Percentiles rank a stretch among this genome's conserved stretches.
phyloP scores from a whole-genome alignment of 2,113 vertebrate species.

The Haemorhous mexicanus region DNA sequence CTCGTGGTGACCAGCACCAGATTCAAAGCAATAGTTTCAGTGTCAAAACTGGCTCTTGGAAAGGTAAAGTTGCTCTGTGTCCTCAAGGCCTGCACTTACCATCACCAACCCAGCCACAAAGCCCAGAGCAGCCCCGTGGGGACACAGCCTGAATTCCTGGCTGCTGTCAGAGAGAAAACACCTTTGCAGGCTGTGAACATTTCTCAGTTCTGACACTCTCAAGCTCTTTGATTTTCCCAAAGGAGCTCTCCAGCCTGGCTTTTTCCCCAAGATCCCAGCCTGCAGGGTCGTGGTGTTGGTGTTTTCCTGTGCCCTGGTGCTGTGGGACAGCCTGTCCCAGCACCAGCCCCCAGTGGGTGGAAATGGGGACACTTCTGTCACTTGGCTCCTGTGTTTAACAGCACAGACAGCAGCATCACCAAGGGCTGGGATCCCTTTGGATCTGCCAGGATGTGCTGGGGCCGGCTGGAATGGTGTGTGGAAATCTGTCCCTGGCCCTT shows the following conservation, averaged over 20 bases:
- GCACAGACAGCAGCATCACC: accelerated
- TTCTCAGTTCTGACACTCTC: background rate
- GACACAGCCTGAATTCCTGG: background rate
- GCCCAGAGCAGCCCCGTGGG: background rate
- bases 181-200: background rate
- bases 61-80: background rate
- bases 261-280: background rate
- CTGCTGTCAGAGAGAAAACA: accelerated
- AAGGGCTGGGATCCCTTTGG: background rate
- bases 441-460: background rate
- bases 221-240: background rate
- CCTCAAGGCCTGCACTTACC: background rate
- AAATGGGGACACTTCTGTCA: background rate
- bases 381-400: background rate
- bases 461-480: background rate
- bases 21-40: background rate
- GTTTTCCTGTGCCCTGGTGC: background rate
- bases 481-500: background rate
- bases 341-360: background rate
- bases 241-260: background rate
- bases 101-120: background rate
- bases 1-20: accelerated
- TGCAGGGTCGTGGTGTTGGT: background rate
- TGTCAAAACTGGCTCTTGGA: background rate
- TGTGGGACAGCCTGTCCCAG: background rate